Evolutionary conservation across 1,140 invertebrate genomes (phyloP).

Genomic region (Halesus radiatus): DNA sequence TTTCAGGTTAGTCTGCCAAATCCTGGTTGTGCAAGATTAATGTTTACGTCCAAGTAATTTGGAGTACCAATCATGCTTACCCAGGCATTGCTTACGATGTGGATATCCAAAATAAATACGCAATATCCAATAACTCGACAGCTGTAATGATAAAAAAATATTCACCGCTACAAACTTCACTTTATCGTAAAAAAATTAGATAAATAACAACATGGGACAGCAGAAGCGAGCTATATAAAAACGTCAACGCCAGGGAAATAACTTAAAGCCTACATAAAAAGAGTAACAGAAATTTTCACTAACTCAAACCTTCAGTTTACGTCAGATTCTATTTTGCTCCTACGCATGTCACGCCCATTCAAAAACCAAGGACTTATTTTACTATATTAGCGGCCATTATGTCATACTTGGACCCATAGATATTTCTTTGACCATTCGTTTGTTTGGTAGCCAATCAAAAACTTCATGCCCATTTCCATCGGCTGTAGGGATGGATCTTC

Average conservation of each 20-base stretch:
- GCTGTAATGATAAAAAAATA: constrained; percentile 41
- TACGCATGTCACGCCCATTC: constrained; percentile 43
- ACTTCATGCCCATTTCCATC: constrained; percentile 1
- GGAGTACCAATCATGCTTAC: constrained; percentile 31
- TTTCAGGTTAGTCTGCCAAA: background rate
- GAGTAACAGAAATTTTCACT: constrained; percentile 3
- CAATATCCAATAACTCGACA: constrained; percentile 29
- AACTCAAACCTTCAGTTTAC: constrained; percentile 28
- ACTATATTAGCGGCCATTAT: constrained; percentile 31
- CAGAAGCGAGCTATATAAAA: background rate
- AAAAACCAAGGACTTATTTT: constrained; percentile 31
- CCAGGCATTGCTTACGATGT: constrained; percentile 32
- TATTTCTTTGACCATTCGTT: background rate
- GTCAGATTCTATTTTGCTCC: constrained; percentile 39
- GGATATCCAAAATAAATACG: constrained; percentile 31
- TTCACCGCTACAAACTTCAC: constrained; percentile 32
- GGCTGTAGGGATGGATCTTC: too few relatives aligned
- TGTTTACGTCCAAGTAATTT: background rate
- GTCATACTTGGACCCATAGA: constrained; percentile 23
- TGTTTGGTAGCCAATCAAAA: constrained; percentile 23
- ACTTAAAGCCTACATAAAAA: background rate
- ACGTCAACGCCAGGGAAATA: background rate
- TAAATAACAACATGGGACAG: background rate
- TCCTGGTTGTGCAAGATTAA: background rate
- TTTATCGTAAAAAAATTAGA: background rate